Evolutionary conservation across 2,797 vertebrate species (phyloP).

Genomic region (Halcyon leucocephala): DNA sequence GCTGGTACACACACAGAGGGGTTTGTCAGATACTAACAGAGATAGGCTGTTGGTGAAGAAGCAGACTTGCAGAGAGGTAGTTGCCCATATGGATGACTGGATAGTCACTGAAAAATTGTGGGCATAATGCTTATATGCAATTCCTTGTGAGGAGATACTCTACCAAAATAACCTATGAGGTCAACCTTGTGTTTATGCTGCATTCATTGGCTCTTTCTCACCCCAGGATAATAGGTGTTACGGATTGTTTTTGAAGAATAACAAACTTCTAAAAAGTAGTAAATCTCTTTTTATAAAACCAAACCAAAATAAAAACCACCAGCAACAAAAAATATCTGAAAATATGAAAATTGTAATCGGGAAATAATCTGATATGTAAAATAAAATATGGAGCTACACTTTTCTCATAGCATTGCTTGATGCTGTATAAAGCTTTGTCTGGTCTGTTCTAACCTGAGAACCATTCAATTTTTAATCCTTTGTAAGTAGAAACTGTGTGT

Average conservation of each 20-base stretch:
- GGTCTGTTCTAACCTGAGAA: not conserved
- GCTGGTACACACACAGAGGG: not conserved
- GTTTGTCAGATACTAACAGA: not conserved
- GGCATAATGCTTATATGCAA: not conserved
- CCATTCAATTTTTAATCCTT: not conserved
- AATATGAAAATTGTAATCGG: not conserved
- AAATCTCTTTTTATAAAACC: not conserved
- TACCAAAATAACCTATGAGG: not conserved
- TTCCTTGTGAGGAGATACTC: rapidly evolving
- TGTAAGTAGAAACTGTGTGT: not conserved
- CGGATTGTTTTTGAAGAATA: not conserved
- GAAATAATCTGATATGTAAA: not conserved
- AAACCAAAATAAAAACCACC: not conserved
- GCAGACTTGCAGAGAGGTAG: not conserved
- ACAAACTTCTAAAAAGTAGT: not conserved
- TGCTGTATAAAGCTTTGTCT: not conserved
- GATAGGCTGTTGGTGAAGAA: not conserved
- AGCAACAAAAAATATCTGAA: not conserved
- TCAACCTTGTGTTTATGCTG: not conserved
- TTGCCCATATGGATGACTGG: not conserved
- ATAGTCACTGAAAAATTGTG: not conserved
- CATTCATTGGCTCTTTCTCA: not conserved
- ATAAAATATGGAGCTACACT: not conserved
- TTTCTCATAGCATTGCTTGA: not conserved
- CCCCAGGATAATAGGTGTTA: not conserved